Base-by-base conservation (phyloP, 2,888 invertebrate genomes). In the Drosophila prolongata region DNA sequence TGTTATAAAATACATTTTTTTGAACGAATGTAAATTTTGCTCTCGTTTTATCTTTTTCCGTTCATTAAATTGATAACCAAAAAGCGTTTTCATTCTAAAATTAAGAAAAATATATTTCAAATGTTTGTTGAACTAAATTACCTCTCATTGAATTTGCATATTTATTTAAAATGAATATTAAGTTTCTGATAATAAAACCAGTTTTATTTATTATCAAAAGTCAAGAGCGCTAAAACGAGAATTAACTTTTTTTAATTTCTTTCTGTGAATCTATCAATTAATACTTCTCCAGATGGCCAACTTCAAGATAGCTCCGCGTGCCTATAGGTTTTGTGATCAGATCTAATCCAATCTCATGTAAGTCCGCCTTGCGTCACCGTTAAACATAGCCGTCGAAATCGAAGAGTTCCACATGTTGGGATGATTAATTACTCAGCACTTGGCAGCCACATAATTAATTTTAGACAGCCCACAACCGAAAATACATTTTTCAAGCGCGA, bases 361-460 rank as follows among this genome's bases (percentile, higher is more conserved):
- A 73, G 46, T 40, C 66, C 55, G 61, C 71, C 78, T 82, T 82
- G 85, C 88, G 75, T 82, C 82, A 83, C 13, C 37, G 58, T 35
- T 64, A 67, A 82, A 72, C 35, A 64, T 65, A 81, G 68, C 43
- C 19, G 19, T 37, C 55, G 16, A 43, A 47, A 10, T 30, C 34
- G 27, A 35, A 46, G 56, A 52, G 27, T 14, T 56, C 50, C 6
- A 57, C 40, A 37, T 40, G 61, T n/a, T 19, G 6, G 38, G 30
- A 52, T 68, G 77, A 76, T 82, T 79, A 78, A 79, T 78, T 71
- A n/a, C 55, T 57, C 60, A 57, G 53, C 68, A 70, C 62, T 52
- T 38, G 43, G 40, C 52, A 64, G 64, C 55, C 65, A 62, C 55
- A 71, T 78, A 75, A 77, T 77, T 73, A 79, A 68, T 73, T 61